A percentile compares a stretch with the other conserved stretches of the same genome.
Conservation (phyloP, 2,797 vertebrate species). For the Eurystomus glaucurus region DNA sequence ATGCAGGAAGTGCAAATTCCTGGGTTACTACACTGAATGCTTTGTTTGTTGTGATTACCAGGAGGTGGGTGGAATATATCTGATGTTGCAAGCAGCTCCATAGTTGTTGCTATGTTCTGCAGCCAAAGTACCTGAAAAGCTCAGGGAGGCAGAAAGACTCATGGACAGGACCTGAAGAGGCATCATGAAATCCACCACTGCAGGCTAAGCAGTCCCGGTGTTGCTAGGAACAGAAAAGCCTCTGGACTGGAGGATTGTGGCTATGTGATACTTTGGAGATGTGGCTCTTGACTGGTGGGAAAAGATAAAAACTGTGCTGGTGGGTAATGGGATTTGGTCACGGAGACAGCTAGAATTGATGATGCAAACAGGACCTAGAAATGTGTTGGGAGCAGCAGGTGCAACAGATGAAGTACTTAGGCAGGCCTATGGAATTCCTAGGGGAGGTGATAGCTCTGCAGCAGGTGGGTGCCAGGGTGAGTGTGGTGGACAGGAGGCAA, state of each 20-base stretch:
- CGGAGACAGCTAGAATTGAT: background rate
- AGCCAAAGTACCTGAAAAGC: background rate
- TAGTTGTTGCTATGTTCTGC: background rate
- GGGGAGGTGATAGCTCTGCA: background rate
- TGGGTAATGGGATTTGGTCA: background rate
- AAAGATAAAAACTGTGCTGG: background rate
- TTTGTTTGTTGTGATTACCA: background rate
- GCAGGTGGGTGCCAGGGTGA: background rate
- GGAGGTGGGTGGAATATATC: background rate
- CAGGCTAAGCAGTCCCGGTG: background rate
- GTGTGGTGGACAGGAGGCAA: background rate
- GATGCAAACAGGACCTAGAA: background rate
- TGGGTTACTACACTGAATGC: background rate
- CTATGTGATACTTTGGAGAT: background rate
- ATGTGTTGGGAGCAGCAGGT: background rate
- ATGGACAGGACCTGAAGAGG: background rate
- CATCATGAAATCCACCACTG: background rate
- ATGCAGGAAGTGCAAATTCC: background rate
- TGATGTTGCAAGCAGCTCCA: background rate
- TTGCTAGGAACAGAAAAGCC: background rate
- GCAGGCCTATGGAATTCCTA: background rate
- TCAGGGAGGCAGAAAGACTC: background rate
- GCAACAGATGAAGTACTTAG: background rate
- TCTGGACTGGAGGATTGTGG: background rate
- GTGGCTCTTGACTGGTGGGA: background rate